Evolutionary conservation across 2,113 vertebrate species (phyloP).

Genomic region (Mus pahari): DNA sequence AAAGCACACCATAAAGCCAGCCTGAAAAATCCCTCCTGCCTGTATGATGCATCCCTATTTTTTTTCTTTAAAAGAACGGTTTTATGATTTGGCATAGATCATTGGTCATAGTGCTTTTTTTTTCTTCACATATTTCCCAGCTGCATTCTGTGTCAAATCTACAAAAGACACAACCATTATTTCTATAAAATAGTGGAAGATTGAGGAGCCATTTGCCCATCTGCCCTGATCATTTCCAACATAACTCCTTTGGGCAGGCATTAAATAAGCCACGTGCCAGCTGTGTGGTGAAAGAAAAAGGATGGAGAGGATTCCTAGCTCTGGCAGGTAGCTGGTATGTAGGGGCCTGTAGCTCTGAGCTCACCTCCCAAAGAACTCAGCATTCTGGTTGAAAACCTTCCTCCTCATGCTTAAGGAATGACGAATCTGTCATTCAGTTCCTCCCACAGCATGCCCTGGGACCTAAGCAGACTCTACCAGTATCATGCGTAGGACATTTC

Average conservation of each 20-base stretch:
- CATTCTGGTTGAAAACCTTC: background rate
- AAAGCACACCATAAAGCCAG: slow-evolving; percentile 56
- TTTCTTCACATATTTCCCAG: slow-evolving; percentile 66
- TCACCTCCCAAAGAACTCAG: background rate
- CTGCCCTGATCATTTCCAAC: slow-evolving; percentile 36
- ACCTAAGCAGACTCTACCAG: background rate
- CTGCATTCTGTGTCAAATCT: slow-evolving; percentile 77
- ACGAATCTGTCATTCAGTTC: background rate
- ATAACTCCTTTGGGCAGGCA: background rate
- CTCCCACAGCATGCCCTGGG: background rate
- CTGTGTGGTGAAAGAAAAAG: background rate
- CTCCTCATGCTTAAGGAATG: background rate
- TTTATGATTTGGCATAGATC: slow-evolving; percentile 76
- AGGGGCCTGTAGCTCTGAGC: background rate
- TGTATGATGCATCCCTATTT: slow-evolving; percentile 54
- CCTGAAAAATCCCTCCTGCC: slow-evolving; percentile 60
- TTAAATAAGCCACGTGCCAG: background rate
- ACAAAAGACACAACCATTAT: slow-evolving; percentile 64
- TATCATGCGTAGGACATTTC: background rate
- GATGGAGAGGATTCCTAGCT: background rate
- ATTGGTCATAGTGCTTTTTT: slow-evolving; percentile 64
- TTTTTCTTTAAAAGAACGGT: slow-evolving; percentile 69
- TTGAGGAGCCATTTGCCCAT: slow-evolving; percentile 45
- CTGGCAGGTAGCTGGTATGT: background rate
- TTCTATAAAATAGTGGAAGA: slow-evolving; percentile 69